Conservation (phyloP, 2,113 vertebrate genomes). For the Ophthalmolycus amberensis region DNA sequence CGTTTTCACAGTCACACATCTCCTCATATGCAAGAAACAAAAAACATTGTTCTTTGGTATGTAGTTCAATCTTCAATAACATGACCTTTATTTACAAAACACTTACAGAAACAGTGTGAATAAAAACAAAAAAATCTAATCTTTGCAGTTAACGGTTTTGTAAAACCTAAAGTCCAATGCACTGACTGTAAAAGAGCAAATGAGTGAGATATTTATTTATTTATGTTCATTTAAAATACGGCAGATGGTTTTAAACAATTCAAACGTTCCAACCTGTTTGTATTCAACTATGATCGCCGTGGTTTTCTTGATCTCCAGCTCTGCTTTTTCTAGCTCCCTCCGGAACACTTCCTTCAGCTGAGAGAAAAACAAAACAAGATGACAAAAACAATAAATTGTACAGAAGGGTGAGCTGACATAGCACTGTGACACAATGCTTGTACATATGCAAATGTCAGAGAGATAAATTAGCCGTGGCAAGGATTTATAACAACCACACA, state of each 20-base stretch:
- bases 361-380: neutral
- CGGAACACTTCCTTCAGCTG: conserved; percentile 98
- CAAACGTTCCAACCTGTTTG: conserved; percentile 88
- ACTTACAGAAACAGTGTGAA: neutral
- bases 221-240: neutral
- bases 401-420: neutral
- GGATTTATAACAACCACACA: neutral
- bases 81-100: neutral
- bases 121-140: neutral
- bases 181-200: neutral
- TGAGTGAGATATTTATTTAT: neutral
- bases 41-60: neutral
- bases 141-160: neutral
- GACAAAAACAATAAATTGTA: neutral
- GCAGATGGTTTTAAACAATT: neutral
- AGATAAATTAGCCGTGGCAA: neutral
- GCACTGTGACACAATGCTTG: neutral
- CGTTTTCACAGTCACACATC: neutral
- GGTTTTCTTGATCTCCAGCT: conserved; percentile 97
- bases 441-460: neutral
- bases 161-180: neutral
- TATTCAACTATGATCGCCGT: conserved; percentile 98
- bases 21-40: neutral
- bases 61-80: neutral
- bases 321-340: conserved; percentile 97